These are phyloP conservation scores for Catharus ustulatus DNA, from an alignment of 2,797 vertebrate genomes.

Conservation along the genomic window DNA sequence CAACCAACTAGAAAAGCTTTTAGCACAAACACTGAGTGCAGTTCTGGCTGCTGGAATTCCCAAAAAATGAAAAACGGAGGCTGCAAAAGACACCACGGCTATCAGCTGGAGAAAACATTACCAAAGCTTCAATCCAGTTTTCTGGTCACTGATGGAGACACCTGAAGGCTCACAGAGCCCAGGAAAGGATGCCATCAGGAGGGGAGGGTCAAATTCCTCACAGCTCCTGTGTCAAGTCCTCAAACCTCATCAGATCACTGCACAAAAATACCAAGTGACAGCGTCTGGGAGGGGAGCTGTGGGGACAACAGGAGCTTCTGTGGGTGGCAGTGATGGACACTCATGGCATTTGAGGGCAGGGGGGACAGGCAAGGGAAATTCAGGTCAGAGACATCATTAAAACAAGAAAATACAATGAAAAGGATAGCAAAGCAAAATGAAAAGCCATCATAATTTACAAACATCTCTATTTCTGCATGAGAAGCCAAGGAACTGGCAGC, in stretches of 20 bases:
- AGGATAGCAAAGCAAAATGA: background rate
- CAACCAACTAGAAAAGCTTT: background rate
- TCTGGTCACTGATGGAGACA: background rate
- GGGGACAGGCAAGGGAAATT: background rate
- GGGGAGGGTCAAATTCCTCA: background rate
- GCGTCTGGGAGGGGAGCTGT: background rate
- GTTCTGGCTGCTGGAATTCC: background rate
- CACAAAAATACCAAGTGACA: background rate
- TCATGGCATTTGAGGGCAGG: background rate
- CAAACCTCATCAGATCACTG: background rate
- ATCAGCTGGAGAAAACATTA: accelerated
- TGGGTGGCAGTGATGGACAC: background rate
- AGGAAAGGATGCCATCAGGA: background rate
- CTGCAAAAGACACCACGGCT: accelerated
- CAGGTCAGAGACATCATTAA: background rate
- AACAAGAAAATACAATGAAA: background rate
- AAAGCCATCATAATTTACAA: background rate
- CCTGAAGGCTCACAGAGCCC: background rate
- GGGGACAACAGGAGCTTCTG: background rate
- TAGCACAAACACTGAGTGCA: background rate
- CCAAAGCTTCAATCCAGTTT: background rate
- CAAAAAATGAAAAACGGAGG: background rate
- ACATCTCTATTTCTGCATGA: background rate
- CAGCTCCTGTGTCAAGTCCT: background rate
- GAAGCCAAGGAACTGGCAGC: background rate